phyloP scores from a whole-genome alignment of 2,888 invertebrate species.

The Cancer borealis region DNA sequence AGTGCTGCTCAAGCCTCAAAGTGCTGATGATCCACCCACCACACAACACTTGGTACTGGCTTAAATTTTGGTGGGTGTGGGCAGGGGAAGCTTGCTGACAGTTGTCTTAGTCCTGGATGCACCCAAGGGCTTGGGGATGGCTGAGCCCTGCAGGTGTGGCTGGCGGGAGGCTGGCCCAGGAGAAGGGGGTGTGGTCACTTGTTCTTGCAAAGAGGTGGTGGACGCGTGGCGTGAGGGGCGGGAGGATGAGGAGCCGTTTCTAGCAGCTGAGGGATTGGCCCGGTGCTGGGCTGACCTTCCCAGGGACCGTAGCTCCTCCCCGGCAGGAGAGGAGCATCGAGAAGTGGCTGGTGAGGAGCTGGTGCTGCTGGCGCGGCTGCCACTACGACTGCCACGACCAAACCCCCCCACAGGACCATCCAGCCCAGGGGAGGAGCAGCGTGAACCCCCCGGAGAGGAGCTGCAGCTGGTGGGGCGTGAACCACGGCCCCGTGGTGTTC shows the following conservation, averaged over 20 bases:
- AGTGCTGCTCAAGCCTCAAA: not conserved
- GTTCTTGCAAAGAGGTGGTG: slow-evolving; percentile 59
- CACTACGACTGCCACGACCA: slow-evolving; percentile 63
- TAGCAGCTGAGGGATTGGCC: slow-evolving; percentile 38
- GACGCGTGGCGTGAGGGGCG: slow-evolving; percentile 54
- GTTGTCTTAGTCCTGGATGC: slow-evolving; percentile 60
- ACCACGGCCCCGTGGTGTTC: slow-evolving; percentile 66
- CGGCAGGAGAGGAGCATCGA: slow-evolving; percentile 68
- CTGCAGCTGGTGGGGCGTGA: slow-evolving; percentile 73
- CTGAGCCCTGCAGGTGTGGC: slow-evolving; percentile 58
- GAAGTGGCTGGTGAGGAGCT: slow-evolving; percentile 70
- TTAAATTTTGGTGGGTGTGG: slow-evolving; percentile 56
- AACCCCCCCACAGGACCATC: slow-evolving; percentile 63
- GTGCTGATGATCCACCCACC: not conserved
- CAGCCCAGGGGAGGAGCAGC: slow-evolving; percentile 73
- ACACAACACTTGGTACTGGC: not conserved
- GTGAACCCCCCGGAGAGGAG: slow-evolving; percentile 74
- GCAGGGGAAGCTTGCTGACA: slow-evolving; percentile 67
- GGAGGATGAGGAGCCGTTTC: slow-evolving; percentile 44
- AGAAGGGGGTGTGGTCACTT: slow-evolving; percentile 67
- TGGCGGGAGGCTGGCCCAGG: slow-evolving; percentile 62
- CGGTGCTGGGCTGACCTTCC: slow-evolving; percentile 59
- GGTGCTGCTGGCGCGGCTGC: slow-evolving; percentile 66
- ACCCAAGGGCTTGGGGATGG: slow-evolving; percentile 67
- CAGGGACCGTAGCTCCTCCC: slow-evolving; percentile 66